Evolutionary conservation across 2,888 invertebrate species (phyloP).

Genomic region (Ceriagrion tenellum): DNA sequence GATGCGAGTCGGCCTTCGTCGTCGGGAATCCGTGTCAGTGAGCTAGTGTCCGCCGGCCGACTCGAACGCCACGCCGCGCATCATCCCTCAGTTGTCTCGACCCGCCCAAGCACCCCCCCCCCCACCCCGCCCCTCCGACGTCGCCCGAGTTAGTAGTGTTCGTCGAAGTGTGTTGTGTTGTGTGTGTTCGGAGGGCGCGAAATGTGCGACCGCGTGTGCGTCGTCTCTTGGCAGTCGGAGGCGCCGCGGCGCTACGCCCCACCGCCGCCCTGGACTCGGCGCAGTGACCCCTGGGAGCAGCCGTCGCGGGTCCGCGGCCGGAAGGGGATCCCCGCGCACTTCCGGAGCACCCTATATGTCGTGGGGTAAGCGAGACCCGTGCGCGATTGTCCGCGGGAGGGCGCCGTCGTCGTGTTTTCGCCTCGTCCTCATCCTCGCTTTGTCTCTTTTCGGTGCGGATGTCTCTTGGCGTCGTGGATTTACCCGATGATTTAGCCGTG

Average conservation of each 20-base stretch:
- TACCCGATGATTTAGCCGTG: too few species aligned
- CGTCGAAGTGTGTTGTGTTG: too few species aligned
- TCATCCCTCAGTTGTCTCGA: neutral
- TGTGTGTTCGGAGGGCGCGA: neutral
- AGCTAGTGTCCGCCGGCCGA: constrained; percentile 13
- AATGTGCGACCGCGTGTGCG: constrained; percentile 37
- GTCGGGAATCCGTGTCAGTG: constrained; percentile 57
- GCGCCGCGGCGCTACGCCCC: neutral
- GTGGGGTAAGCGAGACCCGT: constrained; percentile 67
- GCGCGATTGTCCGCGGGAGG: neutral
- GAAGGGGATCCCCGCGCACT: neutral
- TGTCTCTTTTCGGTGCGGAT: too few species aligned
- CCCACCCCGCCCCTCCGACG: neutral
- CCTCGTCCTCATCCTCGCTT: too few species aligned
- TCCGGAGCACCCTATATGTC: constrained; percentile 52
- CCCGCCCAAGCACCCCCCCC: neutral
- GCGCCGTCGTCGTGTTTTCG: too few species aligned
- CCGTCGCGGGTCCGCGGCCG: neutral
- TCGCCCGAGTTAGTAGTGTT: too few species aligned
- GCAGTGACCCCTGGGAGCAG: neutral
- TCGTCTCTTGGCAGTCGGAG: constrained; percentile 49
- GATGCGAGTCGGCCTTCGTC: neutral
- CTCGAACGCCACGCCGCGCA: neutral
- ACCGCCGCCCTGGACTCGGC: neutral
- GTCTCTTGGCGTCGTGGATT: too few species aligned